A percentile compares a stretch with the other conserved stretches of the same genome.
phyloP scores from a whole-genome alignment of 1,140 invertebrate species.

The Ridgeia piscesae region DNA sequence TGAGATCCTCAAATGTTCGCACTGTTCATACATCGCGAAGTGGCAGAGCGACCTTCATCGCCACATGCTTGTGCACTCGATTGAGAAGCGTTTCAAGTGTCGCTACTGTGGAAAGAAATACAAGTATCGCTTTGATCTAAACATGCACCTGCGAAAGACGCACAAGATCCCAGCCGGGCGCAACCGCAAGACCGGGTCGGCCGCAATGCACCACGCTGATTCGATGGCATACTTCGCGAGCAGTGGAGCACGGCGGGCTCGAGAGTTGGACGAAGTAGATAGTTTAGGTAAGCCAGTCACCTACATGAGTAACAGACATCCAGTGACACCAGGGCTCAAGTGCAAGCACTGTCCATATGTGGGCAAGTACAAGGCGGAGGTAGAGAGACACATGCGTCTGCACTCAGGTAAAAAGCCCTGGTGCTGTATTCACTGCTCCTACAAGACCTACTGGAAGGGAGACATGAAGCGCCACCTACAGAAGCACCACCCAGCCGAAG shows the following conservation, averaged over 20 bases:
- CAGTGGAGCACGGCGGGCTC: neutral
- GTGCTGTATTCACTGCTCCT: conserved; percentile 51
- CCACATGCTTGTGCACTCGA: conserved; percentile 68
- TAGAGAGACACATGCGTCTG: conserved; percentile 62
- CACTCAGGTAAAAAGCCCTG: conserved; percentile 60
- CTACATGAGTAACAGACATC: conserved; percentile 14
- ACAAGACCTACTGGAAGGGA: conserved; percentile 58
- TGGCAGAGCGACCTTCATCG: conserved; percentile 78
- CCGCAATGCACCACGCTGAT: conserved; percentile 23
- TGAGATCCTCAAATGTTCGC: conserved; percentile 62
- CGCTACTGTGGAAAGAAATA: conserved; percentile 57
- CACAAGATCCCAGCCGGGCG: conserved; percentile 33
- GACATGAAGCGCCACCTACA: conserved; percentile 58
- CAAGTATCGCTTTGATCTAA: conserved; percentile 52
- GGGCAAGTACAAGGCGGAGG: conserved; percentile 44
- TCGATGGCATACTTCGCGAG: neutral
- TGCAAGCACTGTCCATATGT: conserved; percentile 30
- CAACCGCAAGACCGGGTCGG: conserved; percentile 16
- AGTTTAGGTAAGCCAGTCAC: neutral
- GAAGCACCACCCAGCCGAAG: conserved; percentile 50
- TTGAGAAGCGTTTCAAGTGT: conserved; percentile 57
- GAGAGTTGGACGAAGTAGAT: neutral
- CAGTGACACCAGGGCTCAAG: conserved; percentile 4
- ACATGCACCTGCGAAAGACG: conserved; percentile 50
- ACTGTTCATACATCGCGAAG: conserved; percentile 78